Evolutionary conservation across 2,797 vertebrate species (phyloP).

Genomic region (Megaceryle alcyon): DNA sequence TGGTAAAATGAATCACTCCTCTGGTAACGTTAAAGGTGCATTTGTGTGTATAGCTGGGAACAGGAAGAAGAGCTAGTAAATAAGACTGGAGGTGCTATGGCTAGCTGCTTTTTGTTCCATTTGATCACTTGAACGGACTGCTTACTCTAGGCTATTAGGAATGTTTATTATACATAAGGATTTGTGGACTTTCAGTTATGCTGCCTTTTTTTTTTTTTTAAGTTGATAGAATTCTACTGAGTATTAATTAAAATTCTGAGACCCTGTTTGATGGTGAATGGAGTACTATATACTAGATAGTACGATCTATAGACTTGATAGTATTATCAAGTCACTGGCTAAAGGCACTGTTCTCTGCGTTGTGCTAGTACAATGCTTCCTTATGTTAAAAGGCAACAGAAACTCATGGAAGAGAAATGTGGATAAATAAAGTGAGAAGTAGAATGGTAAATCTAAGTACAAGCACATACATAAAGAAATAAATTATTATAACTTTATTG

Average conservation of each 20-base stretch:
- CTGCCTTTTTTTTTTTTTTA: background rate
- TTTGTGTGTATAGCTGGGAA: background rate
- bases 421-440: background rate
- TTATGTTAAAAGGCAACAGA: background rate
- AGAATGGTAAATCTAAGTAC: background rate
- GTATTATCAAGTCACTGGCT: background rate
- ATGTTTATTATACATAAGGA: slow-evolving; percentile 1
- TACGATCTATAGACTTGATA: no score
- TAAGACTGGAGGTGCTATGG: slow-evolving; percentile 30
- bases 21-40: background rate
- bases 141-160: slow-evolving; percentile 4
- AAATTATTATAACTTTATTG: background rate
- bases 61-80: slow-evolving; percentile 35
- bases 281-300: background rate
- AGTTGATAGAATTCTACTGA: background rate
- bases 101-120: background rate
- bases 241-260: background rate
- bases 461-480: background rate
- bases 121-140: slow-evolving; percentile 32
- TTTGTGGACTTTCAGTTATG: background rate
- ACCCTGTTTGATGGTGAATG: background rate
- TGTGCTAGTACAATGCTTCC: background rate
- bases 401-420: background rate
- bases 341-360: background rate
- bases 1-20: background rate